Evolutionary conservation across 2,888 invertebrate species (phyloP).

Genomic region (Coecobrya sp.): DNA sequence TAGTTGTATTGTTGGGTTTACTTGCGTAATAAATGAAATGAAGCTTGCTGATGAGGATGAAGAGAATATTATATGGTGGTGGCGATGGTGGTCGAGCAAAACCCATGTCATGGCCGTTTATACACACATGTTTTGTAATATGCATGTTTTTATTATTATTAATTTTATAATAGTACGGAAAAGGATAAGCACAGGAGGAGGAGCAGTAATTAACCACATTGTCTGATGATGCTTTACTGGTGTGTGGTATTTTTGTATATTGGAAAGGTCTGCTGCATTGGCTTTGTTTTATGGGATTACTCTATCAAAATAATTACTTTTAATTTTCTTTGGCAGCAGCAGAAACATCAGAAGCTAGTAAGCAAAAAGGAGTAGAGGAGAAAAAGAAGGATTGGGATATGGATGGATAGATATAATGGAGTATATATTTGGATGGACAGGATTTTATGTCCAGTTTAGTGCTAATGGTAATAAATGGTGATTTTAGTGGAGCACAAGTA

Average conservation of each 20-base stretch:
- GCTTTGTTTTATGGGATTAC: slow-evolving; percentile 16
- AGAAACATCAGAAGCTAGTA: neutral
- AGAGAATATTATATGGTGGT: neutral
- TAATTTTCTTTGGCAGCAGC: neutral
- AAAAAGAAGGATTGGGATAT: neutral
- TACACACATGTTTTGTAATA: neutral
- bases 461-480: neutral
- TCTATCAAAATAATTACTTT: neutral
- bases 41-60: slow-evolving; percentile 18
- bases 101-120: neutral
- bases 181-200: neutral
- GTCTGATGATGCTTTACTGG: neutral
- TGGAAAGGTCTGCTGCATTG: neutral
- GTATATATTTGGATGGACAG: too few relatives aligned
- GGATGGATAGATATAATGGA: neutral
- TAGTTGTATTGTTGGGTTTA: neutral
- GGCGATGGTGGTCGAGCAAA: neutral
- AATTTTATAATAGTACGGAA: neutral
- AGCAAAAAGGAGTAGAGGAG: too few relatives aligned
- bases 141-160: neutral
- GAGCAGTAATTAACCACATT: neutral
- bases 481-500: neutral
- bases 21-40: slow-evolving; percentile 33
- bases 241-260: neutral
- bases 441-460: neutral